Base-by-base conservation (phyloP, 1,140 invertebrate species). In the Cheumatopsyche charites region DNA sequence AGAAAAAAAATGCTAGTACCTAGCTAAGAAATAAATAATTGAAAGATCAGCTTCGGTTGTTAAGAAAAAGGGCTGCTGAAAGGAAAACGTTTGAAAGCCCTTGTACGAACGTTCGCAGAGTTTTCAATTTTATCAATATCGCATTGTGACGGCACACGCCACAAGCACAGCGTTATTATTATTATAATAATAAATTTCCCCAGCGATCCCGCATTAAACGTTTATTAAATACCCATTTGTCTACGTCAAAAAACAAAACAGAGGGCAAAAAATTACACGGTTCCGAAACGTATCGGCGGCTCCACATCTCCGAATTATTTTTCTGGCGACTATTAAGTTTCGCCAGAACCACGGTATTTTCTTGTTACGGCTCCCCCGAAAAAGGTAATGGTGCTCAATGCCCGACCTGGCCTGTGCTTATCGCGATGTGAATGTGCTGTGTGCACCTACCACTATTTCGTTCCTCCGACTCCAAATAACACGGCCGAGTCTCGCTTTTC, bases 291-390 rank as follows among this genome's bases (percentile, higher is more conserved):
- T 68, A 71, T 71, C 69, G 58, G 1, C 1, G 12, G 26, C 15
- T 9, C 47, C 19, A 26, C 55, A 63, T 65, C 67, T 69, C 25
- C 23, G 26, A 36, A 36, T 36, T 36, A 4, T 36, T 36, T 36
- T 36, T 36, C 29, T 3, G 29, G 29, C 3, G 9, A 58, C 45
- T 43, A 69, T 69, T 73, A 72, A 36, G 17, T 47, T 52, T 52
- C 52, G 62, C 29, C 17, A 15, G 13, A 29, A 45, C 72, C 72
- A 73, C 72, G 72, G 72, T 73, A 73, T 73, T 73, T 73, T 73
- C 72, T 73, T 73, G 72, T 73, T 73, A 67, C 52, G 12, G 45
- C 41, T 43, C 29, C 29, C 29, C 29, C 29, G 13, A n/a, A 5
- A 13, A 13, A 3, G 3, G 19, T 15, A 49, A 49, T 49, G 29